Evolutionary conservation across 2,797 vertebrate species (phyloP).

Genomic region (Enteromius unitaeniatus): DNA sequence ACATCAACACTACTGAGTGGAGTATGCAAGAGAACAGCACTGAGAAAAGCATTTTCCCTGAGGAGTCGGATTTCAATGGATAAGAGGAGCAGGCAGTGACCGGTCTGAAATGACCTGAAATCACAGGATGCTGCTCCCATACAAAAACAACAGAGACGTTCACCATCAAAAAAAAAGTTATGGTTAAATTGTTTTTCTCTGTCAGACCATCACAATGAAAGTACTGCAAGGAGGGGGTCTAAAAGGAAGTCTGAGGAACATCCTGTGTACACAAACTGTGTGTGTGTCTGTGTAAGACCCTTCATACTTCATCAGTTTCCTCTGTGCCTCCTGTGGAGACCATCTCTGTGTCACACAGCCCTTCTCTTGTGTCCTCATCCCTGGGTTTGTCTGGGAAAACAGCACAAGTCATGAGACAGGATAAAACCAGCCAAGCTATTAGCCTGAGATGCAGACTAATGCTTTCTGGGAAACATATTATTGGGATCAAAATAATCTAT

Average conservation of each 20-base stretch:
- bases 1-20: background rate
- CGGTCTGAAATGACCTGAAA: background rate
- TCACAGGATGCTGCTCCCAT: slow-evolving; percentile 40
- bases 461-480: background rate
- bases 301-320: slow-evolving; percentile 76
- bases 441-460: background rate
- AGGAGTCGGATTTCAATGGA: slow-evolving; percentile 1
- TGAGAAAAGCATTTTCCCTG: slow-evolving; percentile 8
- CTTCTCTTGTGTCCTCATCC: slow-evolving; percentile 82
- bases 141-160: slow-evolving; percentile 3
- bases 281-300: slow-evolving; percentile 63
- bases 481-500: slow-evolving; percentile 7
- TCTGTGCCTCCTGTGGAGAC: slow-evolving; percentile 64
- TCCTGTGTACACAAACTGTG: slow-evolving; percentile 68
- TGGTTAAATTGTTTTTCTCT: slow-evolving; percentile 13
- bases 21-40: background rate
- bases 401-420: slow-evolving; percentile 13
- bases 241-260: slow-evolving; percentile 76
- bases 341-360: slow-evolving; percentile 79
- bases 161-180: background rate
- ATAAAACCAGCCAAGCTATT: background rate
- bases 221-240: slow-evolving; percentile 40
- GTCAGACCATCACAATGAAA: slow-evolving; percentile 42
- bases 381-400: slow-evolving; percentile 73
- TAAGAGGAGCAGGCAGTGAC: background rate